Evolutionary conservation across 2,888 invertebrate genomes (phyloP), one percentile per base, ranked within the genome.

Genomic region (Tetrapedia diversipes): DNA sequence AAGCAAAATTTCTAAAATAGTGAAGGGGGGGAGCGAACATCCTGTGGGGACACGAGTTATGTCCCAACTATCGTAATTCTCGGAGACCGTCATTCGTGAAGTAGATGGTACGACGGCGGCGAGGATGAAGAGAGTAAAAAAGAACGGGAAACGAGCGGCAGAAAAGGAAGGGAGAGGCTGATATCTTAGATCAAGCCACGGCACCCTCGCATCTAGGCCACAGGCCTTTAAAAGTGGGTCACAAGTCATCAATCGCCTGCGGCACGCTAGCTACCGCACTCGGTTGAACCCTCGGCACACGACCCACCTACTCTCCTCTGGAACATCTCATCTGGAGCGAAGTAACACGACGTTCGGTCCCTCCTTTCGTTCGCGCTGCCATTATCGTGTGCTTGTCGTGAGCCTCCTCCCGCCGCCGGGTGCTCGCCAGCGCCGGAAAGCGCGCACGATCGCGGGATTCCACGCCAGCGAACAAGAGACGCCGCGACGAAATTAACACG

Each of bases 141-240:
- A 65, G 61, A 64, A 64, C 47, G 47, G 51, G 51, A 60, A 45
- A 79, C 19, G 68, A 57, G 47, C 56, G 70, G 53, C 51, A 67
- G 69, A 77, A 75, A 75, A 77, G 70, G 75, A 79, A 69, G 37
- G 61, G 51, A 47, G 79, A 76, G 68, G 60, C 68, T 65, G 83
- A 80, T 79, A 84, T 83, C 81, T 82, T 79, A 83, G 81, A 81
- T 80, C 79, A 69, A 66, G 69, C 80, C 79, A 82, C 74, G 86
- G 83, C 88, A 87, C 86, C 87, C 86, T 86, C 88, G 88, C 87
- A 91, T 89, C 89, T 90, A 85, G 90, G 90, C 85, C 90, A 86
- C 80, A 78, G 82, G 83, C 82, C 73, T 81, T 79, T 71, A 85
- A 86, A 91, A 91, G 89, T 90, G 81, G 90, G 91, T 87, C 90